Evolutionary conservation across 1,140 invertebrate species (phyloP).

Genomic region (Paracyclopina nana): DNA sequence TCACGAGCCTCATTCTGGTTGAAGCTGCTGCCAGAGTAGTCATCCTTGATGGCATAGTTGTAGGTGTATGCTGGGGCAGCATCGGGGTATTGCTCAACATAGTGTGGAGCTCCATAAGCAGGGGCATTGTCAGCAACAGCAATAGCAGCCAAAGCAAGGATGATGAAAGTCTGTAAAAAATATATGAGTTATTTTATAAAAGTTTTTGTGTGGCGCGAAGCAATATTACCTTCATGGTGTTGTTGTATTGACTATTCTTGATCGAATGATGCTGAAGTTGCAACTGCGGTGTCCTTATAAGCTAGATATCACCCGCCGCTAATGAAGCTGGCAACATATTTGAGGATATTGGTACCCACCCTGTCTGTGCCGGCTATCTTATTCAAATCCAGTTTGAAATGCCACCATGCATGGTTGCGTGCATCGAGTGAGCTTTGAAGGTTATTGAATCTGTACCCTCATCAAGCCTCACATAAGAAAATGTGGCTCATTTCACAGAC

Average conservation of each 20-base stretch:
- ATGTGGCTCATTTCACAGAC: no score
- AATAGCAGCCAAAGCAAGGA: constrained; percentile 5
- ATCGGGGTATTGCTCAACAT: not conserved
- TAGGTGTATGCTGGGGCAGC: constrained; percentile 18
- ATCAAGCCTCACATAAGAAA: no score
- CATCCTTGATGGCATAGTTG: constrained; percentile 21
- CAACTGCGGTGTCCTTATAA: not conserved
- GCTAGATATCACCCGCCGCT: no score
- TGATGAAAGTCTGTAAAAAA: not conserved
- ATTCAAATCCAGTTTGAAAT: no score
- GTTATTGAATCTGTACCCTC: no score
- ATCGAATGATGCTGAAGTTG: not conserved
- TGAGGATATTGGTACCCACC: no score
- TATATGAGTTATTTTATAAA: not conserved
- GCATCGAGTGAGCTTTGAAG: no score
- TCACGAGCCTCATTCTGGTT: constrained; percentile 21
- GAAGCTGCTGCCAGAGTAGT: constrained; percentile 18
- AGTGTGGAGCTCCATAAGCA: not conserved
- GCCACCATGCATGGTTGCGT: no score
- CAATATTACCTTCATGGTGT: not conserved
- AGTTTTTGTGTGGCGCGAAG: not conserved
- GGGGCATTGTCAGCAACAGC: not conserved
- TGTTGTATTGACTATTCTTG: not conserved
- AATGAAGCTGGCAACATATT: no score
- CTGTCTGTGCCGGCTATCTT: no score